phyloP scores from a whole-genome alignment of 2,113 vertebrate genomes.

The Alectura lathami region DNA sequence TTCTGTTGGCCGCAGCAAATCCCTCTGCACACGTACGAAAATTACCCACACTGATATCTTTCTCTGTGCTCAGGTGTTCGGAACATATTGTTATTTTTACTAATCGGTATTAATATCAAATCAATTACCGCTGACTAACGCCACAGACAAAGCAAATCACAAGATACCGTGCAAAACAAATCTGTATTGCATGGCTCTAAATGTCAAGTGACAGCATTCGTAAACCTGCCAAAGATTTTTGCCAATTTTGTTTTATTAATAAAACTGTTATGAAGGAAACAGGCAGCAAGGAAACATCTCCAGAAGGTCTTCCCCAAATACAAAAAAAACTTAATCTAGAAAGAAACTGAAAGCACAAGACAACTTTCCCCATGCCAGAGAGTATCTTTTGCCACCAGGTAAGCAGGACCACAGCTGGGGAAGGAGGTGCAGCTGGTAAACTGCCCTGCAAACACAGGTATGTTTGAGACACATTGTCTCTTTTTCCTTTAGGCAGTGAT shows the following conservation, averaged over 20 bases:
- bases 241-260: constrained; percentile 30
- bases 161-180: not conserved
- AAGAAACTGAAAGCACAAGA: not conserved
- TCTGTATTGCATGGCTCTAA: not conserved
- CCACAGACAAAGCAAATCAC: not conserved
- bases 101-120: constrained; percentile 1
- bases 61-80: not conserved
- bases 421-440: not conserved
- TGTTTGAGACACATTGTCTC: not conserved
- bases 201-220: constrained; percentile 17
- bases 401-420: not conserved
- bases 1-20: not conserved
- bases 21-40: not conserved
- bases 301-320: not conserved
- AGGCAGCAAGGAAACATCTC: not conserved
- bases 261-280: not conserved
- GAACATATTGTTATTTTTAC: not conserved
- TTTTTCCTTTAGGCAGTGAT: too few relatives aligned
- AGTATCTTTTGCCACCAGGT: not conserved
- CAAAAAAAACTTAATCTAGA: not conserved
- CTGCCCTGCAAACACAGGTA: not conserved
- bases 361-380: not conserved
- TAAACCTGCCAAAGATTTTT: constrained; percentile 5
- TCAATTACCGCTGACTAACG: constrained; percentile 4
- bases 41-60: not conserved